Conservation (phyloP, 2,888 invertebrate genomes). For the Aphelenchoides bicaudatus region DNA sequence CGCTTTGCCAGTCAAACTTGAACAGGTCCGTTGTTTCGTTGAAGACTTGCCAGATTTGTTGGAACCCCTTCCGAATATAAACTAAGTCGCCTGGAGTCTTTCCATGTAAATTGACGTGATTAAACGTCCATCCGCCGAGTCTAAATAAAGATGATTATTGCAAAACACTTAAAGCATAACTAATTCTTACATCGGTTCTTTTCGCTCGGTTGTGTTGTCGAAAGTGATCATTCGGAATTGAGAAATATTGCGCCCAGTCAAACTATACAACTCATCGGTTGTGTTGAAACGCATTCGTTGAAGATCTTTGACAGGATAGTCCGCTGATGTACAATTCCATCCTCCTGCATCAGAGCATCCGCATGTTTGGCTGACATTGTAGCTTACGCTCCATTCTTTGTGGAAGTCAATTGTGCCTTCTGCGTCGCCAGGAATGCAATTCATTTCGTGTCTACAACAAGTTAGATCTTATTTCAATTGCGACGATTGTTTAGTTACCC, state of each 20-base stretch:
- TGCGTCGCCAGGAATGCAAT: slow-evolving; percentile 10
- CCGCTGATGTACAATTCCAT: slow-evolving; percentile 50
- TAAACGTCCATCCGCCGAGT: slow-evolving; percentile 35
- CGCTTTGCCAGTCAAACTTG: slow-evolving; percentile 27
- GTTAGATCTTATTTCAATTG: too few relatives aligned
- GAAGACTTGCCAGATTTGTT: neutral
- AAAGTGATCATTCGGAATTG: slow-evolving; percentile 45
- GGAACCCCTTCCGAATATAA: slow-evolving; percentile 19
- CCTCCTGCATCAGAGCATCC: slow-evolving; percentile 36
- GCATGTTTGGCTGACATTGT: slow-evolving; percentile 41
- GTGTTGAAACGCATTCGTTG: slow-evolving; percentile 38
- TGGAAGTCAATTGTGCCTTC: slow-evolving; percentile 8
- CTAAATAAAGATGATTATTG: slow-evolving; percentile 18
- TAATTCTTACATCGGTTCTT: slow-evolving; percentile 9
- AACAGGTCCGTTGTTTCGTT: slow-evolving; percentile 12
- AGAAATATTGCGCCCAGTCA: slow-evolving; percentile 42
- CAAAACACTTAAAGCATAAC: too few relatives aligned
- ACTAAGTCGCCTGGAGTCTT: neutral
- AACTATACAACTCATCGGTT: slow-evolving; percentile 43
- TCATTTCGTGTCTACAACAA: neutral
- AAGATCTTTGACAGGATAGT: slow-evolving; percentile 41
- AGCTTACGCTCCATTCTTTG: slow-evolving; percentile 22
- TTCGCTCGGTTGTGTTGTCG: slow-evolving; percentile 29
- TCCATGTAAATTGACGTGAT: slow-evolving; percentile 29
- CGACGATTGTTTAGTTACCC: too few relatives aligned